These are phyloP conservation scores for Leucoraja erinaceus DNA, from an alignment of 2,113 vertebrate genomes.

Conservation along the genomic window DNA sequence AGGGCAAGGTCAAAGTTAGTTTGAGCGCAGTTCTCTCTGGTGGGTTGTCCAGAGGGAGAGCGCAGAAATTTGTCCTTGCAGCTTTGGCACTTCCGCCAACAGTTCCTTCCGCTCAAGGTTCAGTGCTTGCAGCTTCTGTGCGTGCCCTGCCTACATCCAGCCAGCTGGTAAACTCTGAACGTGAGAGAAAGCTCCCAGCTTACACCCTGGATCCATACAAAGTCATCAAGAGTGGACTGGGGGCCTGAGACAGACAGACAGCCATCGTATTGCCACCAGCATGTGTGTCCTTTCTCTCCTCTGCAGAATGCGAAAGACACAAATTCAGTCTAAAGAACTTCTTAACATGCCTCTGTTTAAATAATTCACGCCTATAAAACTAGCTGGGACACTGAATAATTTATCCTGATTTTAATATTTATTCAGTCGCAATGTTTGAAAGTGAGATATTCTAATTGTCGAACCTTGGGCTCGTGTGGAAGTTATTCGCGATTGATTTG, in stretches of 20 bases:
- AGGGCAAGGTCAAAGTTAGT: neutral
- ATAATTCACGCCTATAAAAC: constrained; percentile 22
- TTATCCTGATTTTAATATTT: neutral
- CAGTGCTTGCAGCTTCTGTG: neutral
- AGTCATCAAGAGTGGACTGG: neutral
- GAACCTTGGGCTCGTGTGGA: neutral
- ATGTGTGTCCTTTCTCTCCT: neutral
- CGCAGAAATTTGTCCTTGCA: neutral
- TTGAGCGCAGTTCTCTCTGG: too few relatives aligned
- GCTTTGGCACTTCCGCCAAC: neutral
- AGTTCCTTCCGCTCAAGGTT: neutral
- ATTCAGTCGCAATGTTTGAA: constrained; percentile 15
- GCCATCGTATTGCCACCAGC: neutral
- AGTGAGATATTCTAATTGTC: neutral
- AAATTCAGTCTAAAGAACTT: neutral
- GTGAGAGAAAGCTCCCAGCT: neutral
- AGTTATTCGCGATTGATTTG: too few relatives aligned
- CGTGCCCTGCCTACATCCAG: neutral
- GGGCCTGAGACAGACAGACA: fast-evolving
- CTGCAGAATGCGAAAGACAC: neutral
- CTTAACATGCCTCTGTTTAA: neutral
- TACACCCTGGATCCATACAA: neutral
- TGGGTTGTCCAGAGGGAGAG: neutral
- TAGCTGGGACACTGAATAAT: constrained; percentile 10
- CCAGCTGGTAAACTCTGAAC: neutral